Conservation (phyloP, 2,888 invertebrate genomes). For the Dynastes grantii region DNA sequence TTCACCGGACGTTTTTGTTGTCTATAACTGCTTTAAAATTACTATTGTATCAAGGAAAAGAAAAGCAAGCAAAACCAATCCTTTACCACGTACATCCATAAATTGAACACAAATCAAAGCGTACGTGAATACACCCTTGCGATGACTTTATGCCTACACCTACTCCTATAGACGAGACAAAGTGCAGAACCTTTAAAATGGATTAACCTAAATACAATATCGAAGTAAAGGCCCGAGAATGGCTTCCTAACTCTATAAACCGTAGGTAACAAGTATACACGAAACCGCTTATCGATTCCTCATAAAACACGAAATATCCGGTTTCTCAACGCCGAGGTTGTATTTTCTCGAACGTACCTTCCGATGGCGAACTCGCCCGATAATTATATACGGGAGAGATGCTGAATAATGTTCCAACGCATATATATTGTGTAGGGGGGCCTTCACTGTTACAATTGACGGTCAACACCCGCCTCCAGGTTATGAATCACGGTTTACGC, state of each 20-base stretch:
- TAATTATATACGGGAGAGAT: constrained; percentile 29
- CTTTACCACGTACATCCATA: too few relatives aligned
- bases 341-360: background rate
- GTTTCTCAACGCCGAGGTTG: constrained; percentile 16
- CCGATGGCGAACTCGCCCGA: background rate
- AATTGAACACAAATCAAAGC: too few relatives aligned
- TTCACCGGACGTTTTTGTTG: too few relatives aligned
- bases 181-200: constrained; percentile 33
- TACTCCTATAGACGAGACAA: background rate
- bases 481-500: constrained; percentile 1
- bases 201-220: constrained; percentile 38
- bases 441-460: background rate
- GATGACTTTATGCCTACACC: background rate
- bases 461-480: constrained; percentile 1
- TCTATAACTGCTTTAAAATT: too few relatives aligned
- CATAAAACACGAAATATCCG: constrained; percentile 45
- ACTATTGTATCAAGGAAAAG: too few relatives aligned
- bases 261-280: constrained; percentile 27
- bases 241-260: constrained; percentile 35
- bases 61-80: too few relatives aligned
- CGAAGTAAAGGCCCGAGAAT: constrained; percentile 16
- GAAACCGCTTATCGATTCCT: constrained; percentile 29
- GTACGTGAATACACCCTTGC: too few relatives aligned
- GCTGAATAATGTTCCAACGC: constrained; percentile 16
- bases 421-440: background rate